Percentiles rank a stretch among this genome's conserved stretches.
These are phyloP conservation scores for Caradrina kadenii DNA, from an alignment of 2,888 invertebrate genomes.

Conservation along the genomic window DNA sequence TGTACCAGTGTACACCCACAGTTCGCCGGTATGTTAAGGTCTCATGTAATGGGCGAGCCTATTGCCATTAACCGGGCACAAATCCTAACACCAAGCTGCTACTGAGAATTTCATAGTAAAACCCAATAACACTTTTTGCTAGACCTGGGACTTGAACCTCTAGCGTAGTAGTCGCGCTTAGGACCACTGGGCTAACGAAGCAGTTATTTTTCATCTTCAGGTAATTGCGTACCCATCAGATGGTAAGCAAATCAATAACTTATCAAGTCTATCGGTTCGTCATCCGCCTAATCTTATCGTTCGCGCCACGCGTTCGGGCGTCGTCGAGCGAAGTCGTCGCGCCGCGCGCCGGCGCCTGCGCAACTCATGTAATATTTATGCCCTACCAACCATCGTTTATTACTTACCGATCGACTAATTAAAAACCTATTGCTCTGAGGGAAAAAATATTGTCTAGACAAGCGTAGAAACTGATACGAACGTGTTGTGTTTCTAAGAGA, in stretches of 20 bases:
- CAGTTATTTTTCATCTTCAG: constrained; percentile 19
- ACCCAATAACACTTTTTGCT: too few relatives aligned
- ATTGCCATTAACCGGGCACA: too few relatives aligned
- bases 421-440: constrained; percentile 72
- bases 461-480: constrained; percentile 61
- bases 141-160: too few relatives aligned
- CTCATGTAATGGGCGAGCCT: too few relatives aligned
- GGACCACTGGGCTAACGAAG: too few relatives aligned
- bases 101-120: too few relatives aligned
- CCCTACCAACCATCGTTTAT: constrained; percentile 70
- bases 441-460: constrained; percentile 69
- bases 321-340: constrained; percentile 49
- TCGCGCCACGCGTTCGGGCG: constrained; percentile 55
- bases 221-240: constrained; percentile 14
- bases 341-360: constrained; percentile 79
- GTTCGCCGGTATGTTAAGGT: too few relatives aligned
- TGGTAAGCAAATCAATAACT: constrained; percentile 33
- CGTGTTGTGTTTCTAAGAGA: constrained; percentile 50
- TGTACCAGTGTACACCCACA: too few relatives aligned
- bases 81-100: too few relatives aligned
- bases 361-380: constrained; percentile 86
- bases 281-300: constrained; percentile 60
- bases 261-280: constrained; percentile 36
- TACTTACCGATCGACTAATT: constrained; percentile 73
- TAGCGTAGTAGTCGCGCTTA: too few relatives aligned